Conservation (phyloP, 2,113 vertebrate species). For the Boulengeromyrus knoepffleri region DNA sequence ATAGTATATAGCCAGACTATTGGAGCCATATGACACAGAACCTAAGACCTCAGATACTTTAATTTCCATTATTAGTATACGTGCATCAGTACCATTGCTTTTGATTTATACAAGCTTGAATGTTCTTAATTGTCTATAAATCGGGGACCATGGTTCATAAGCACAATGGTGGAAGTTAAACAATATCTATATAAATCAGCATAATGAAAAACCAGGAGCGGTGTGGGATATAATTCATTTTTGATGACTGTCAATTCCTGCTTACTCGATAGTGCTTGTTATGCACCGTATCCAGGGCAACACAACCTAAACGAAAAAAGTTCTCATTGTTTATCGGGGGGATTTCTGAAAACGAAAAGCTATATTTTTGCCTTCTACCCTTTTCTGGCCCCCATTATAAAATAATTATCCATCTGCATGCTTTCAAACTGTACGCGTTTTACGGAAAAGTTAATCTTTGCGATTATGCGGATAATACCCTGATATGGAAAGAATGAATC, state of each 20-base stretch:
- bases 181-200: conserved; percentile 5
- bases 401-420: conserved; percentile 16
- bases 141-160: background rate
- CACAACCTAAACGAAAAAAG: background rate
- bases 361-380: background rate
- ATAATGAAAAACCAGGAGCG: background rate
- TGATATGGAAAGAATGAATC: conserved; percentile 32
- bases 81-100: background rate
- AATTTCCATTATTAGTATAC: background rate
- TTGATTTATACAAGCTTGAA: conserved; percentile 13
- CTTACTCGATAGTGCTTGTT: background rate
- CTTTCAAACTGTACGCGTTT: conserved; percentile 3
- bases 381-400: background rate
- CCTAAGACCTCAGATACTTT: background rate
- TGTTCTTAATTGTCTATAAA: background rate
- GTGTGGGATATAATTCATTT: background rate
- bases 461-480: conserved; percentile 21
- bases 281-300: conserved; percentile 1
- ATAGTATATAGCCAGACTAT: background rate
- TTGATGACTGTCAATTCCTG: conserved; percentile 3
- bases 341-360: conserved; percentile 11
- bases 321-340: conserved; percentile 7
- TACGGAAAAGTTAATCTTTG: conserved; percentile 34
- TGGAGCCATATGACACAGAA: background rate
- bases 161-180: background rate